Evolutionary conservation across 1,140 invertebrate species (phyloP).

Genomic region (Drosophila parabipectinata): DNA sequence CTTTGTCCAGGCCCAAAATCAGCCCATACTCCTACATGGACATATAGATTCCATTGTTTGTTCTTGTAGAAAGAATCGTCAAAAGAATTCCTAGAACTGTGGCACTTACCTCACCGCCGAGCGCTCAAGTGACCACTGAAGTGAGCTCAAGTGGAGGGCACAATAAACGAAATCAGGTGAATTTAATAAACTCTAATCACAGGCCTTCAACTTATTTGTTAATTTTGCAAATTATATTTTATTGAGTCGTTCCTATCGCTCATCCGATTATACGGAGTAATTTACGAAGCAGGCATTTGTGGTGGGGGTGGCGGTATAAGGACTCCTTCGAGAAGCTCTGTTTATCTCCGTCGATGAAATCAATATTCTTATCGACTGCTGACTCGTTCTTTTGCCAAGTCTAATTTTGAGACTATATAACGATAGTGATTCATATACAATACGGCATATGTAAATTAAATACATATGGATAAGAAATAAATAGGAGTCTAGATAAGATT

Average conservation of each 20-base stretch:
- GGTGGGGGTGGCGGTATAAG: background rate
- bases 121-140: constrained; percentile 14
- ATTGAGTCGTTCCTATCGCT: constrained; percentile 35
- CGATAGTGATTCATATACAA: constrained; percentile 23
- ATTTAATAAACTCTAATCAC: constrained; percentile 74
- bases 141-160: constrained; percentile 30
- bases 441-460: constrained; percentile 43
- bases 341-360: constrained; percentile 54
- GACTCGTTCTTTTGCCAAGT: constrained; percentile 13
- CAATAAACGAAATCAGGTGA: constrained; percentile 70
- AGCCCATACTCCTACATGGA: constrained; percentile 22
- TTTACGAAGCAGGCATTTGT: background rate
- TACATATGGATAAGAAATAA: constrained; percentile 8
- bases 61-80: constrained; percentile 8
- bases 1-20: constrained; percentile 37
- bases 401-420: constrained; percentile 3
- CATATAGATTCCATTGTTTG: constrained; percentile 32
- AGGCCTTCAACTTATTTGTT: constrained; percentile 49
- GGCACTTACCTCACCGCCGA: background rate
- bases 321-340: constrained; percentile 18
- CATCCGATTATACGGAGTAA: constrained; percentile 28
- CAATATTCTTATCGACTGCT: constrained; percentile 40
- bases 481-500: constrained; percentile 30
- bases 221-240: constrained; percentile 66
- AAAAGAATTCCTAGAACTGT: constrained; percentile 28